Base-by-base conservation (phyloP, 2,888 invertebrate genomes). In the Cheilosia vulpina region DNA sequence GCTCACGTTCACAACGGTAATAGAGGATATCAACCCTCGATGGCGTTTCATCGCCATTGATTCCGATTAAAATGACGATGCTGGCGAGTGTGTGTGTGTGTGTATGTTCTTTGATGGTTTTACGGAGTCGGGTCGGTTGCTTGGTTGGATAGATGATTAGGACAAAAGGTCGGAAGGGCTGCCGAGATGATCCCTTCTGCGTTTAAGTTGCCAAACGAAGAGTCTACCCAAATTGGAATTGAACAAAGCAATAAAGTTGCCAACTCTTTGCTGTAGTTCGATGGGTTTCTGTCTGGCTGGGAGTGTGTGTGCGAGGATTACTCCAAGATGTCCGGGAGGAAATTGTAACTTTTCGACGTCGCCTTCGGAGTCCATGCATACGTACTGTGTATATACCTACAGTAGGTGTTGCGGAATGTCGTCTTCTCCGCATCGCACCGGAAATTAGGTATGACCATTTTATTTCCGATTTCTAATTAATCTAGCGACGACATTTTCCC, bases 21-120 rank as follows among this genome's bases (percentile, higher is more conserved):
- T 84, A 84, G 84, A 84, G 84, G 84, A 84, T 84, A 84, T 84
- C 84, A 84, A 84, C 84, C 79, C 84, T 84, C 84, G 75, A 84
- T 76, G 79, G 75, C 75, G 79, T 84, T 84, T 84, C 84, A 84
- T 84, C 84, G 84, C 84, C 84, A 84, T 84, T 84, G 84, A 84
- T 84, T 84, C 84, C 84, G 84, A 84, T 84, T 84, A 84, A 84
- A 84, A 80, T 84, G 84, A 79, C 84, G 83, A 72, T 31, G 69
- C 21, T 38, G 38, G 73, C 55, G 13, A 50, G 62, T 45, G 60
- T 17, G 5, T 62, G 15, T 69, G 15, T 62, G 4, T 55, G 72
- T 45, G 72, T 58, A 17, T 52, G 60, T 77, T 53, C 60, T 57
- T 76, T 15, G 52, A 58, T 43, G 77, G 47, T 65, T 82, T 71